Base-by-base conservation (phyloP, 1,140 invertebrate species). In the Ooceraea biroi region DNA sequence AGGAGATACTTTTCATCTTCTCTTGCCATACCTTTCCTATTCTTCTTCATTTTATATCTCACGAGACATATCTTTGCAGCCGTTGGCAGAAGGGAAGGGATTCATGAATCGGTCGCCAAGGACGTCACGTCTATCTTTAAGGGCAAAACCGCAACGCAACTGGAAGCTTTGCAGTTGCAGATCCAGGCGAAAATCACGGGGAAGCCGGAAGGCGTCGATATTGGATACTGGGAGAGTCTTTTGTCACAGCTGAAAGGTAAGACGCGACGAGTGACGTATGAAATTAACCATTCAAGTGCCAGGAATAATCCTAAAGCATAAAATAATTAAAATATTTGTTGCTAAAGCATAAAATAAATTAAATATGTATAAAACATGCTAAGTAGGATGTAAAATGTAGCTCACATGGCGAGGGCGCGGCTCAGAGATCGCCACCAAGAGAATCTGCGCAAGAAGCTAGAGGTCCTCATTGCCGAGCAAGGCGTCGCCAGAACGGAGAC, bases 161-260 rank as follows among this genome's bases (percentile, higher is more conserved):
- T 99, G 73, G 96, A 97, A 85, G 96, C 96, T 58, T 94, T 99
- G 82, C 97, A 99, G 91, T 94, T 95, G 17, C 96, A 98, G 92
- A 99, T 99, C 88, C 97, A 98, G 93, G 95, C 95, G 10, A 99
- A 99, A 95, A 97, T 99, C 46, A 95, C 95, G 85, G 96, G 96
- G 0, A 96, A 97, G 71, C 96, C 96, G 58, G 98, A 98, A 92
- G 98, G 98, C 48, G 96, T 99, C 57, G 99, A 99, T 95, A 97
- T 99, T 84, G 98, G 97, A 65, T 99, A 99, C 94, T 99, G 99
- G 98, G 99, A 99, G 95, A 98, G 97, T 61, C 94, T 99, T 60
- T 95, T 99, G 10, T 98, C 97, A 52, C 97, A 99, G 93, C 95
- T 99, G 3, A 99, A 98, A 96, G 96, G 96, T 96, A 90, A 73